These are phyloP conservation scores for Reinhardtius hippoglossoides DNA, from an alignment of 2,113 vertebrate genomes.

Conservation along the genomic window DNA sequence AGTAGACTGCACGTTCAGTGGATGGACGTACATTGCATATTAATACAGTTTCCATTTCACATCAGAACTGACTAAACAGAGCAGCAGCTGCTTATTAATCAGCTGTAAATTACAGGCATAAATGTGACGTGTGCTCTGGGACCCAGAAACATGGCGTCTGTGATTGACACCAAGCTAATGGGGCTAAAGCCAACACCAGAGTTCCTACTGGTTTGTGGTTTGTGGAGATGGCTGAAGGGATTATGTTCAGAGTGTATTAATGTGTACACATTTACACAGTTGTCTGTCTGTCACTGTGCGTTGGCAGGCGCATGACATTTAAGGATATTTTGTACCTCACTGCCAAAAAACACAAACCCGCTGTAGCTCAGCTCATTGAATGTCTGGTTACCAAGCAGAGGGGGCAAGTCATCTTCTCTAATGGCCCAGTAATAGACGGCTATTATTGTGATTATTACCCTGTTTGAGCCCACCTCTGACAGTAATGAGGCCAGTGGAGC, in stretches of 20 bases:
- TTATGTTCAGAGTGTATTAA: constrained; percentile 1
- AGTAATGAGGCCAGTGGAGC: constrained; percentile 59
- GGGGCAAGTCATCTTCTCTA: constrained; percentile 56
- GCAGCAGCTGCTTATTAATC: constrained; percentile 20
- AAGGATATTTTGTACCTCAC: not conserved
- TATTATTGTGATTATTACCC: constrained; percentile 44
- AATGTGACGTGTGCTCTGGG: constrained; percentile 26
- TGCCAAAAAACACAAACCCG: constrained; percentile 7
- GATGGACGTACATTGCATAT: too few relatives aligned
- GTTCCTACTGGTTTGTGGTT: constrained; percentile 13
- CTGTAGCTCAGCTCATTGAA: constrained; percentile 25
- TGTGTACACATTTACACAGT: not conserved
- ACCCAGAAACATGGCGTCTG: constrained; percentile 10
- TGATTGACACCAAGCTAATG: constrained; percentile 52
- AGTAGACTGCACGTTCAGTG: too few relatives aligned
- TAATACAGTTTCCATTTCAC: not conserved
- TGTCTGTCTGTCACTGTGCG: not conserved
- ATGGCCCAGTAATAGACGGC: constrained; percentile 59
- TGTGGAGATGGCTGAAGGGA: constrained; percentile 3
- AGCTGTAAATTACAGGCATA: constrained; percentile 15
- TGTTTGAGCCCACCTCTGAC: constrained; percentile 62
- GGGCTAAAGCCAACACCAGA: constrained; percentile 20
- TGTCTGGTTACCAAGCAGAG: constrained; percentile 33
- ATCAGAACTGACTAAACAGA: not conserved
- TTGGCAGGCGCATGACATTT: not conserved